Percentiles rank a stretch among this genome's conserved stretches.
Conservation (phyloP, 2,888 invertebrate species). For the Brachylomia viminalis region DNA sequence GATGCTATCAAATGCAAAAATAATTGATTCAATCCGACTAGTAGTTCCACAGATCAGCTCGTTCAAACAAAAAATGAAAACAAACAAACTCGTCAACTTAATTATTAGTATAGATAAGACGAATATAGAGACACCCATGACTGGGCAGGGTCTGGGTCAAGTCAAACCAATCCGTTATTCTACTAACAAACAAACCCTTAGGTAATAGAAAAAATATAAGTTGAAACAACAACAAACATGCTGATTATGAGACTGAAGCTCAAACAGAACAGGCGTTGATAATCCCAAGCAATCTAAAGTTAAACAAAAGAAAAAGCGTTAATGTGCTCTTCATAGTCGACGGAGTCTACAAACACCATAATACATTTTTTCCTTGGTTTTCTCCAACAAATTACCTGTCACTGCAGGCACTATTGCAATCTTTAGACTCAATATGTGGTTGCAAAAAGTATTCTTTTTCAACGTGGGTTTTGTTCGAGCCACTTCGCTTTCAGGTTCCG, state of each 20-base stretch:
- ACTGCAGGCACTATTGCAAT: conserved; percentile 57
- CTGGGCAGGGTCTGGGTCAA: background rate
- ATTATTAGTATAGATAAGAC: background rate
- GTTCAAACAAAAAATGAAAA: too few relatives aligned
- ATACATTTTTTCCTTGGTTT: conserved; percentile 56
- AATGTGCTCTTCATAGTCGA: conserved; percentile 44
- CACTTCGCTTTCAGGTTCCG: conserved; percentile 27
- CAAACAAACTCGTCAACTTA: too few relatives aligned
- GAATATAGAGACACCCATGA: background rate
- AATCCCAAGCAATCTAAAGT: conserved; percentile 55
- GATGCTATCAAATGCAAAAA: too few relatives aligned
- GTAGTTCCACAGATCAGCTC: too few relatives aligned
- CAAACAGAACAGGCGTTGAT: conserved; percentile 38
- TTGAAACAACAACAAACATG: conserved; percentile 16
- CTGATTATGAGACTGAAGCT: conserved; percentile 10
- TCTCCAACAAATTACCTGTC: conserved; percentile 62
- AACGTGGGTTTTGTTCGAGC: conserved; percentile 36
- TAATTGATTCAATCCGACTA: too few relatives aligned
- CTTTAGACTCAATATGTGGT: conserved; percentile 55
- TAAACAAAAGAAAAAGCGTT: conserved; percentile 54
- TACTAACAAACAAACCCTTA: background rate
- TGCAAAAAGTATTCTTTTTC: conserved; percentile 43
- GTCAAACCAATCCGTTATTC: background rate
- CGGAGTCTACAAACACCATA: conserved; percentile 38
- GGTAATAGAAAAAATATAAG: background rate